phyloP scores from a whole-genome alignment of 2,888 invertebrate species.

The Chironomus tentans region DNA sequence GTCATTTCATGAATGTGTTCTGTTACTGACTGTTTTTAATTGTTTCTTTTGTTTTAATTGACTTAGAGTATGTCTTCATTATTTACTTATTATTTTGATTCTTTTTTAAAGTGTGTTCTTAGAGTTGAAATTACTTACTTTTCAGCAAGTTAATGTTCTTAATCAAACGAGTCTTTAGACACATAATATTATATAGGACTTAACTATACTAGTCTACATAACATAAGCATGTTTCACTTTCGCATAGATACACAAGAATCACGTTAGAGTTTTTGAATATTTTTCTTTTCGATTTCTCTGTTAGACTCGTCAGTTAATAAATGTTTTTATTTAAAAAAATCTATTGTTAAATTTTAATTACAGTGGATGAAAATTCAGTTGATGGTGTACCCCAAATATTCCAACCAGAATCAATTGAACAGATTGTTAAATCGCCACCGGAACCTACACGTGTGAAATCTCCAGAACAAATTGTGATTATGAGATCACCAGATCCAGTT shows the following conservation, averaged over 20 bases:
- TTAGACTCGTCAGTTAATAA: no score
- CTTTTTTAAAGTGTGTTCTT: constrained; percentile 10
- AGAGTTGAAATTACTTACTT: constrained; percentile 26
- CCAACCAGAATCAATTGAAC: constrained; percentile 20
- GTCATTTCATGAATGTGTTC: no score
- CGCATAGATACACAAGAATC: no score
- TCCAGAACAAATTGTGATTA: constrained; percentile 75
- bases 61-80: neutral
- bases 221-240: neutral
- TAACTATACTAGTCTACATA: neutral
- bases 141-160: constrained; percentile 17
- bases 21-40: no score
- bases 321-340: no score
- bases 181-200: neutral
- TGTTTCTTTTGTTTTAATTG: no score
- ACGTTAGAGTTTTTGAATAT: no score
- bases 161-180: neutral
- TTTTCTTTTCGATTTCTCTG: no score
- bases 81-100: neutral
- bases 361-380: constrained; percentile 11
- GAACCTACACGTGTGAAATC: constrained; percentile 90
- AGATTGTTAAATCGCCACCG: constrained; percentile 73
- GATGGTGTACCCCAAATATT: constrained; percentile 1
- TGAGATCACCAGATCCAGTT: constrained; percentile 88
- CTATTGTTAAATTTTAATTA: neutral